These are phyloP conservation scores for Stegana nigrithorax DNA, from an alignment of 2,888 invertebrate genomes.

Conservation along the genomic window DNA sequence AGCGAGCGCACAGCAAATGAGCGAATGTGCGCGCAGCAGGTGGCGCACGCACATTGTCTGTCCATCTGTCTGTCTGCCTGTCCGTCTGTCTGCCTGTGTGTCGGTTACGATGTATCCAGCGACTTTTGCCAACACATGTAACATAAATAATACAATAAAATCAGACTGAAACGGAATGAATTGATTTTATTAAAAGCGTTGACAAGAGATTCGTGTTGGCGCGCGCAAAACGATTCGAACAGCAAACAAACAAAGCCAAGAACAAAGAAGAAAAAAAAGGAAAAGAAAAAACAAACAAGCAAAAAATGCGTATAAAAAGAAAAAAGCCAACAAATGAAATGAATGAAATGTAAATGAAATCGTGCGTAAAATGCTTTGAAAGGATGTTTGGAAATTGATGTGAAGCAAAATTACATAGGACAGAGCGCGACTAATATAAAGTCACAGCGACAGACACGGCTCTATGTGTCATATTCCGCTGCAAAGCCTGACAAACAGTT, in stretches of 20 bases:
- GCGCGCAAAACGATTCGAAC: too few relatives aligned
- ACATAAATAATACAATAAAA: constrained; percentile 19
- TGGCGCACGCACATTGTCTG: not conserved
- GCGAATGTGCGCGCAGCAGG: constrained; percentile 1
- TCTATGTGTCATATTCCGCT: not conserved
- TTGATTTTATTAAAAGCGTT: constrained; percentile 48
- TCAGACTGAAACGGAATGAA: constrained; percentile 27
- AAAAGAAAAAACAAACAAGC: not conserved
- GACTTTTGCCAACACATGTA: not conserved
- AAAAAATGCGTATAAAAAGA: not conserved
- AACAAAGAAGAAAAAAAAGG: constrained; percentile 23
- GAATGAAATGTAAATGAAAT: constrained; percentile 47
- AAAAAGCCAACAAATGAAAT: not conserved
- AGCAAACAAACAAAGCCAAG: too few relatives aligned
- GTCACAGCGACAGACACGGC: not conserved
- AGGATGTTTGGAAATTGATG: constrained; percentile 56
- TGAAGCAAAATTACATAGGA: constrained; percentile 53
- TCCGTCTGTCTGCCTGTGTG: not conserved
- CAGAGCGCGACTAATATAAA: constrained; percentile 22
- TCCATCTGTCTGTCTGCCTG: not conserved
- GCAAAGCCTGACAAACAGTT: constrained; percentile 9
- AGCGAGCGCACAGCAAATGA: not conserved
- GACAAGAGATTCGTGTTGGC: too few relatives aligned
- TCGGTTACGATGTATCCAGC: not conserved
- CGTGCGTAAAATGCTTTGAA: constrained; percentile 56